A percentile compares a stretch with the other conserved stretches of the same genome.
Evolutionary conservation across 2,888 invertebrate genomes (phyloP).

Genomic region (Hofmannophila pseudospretella): DNA sequence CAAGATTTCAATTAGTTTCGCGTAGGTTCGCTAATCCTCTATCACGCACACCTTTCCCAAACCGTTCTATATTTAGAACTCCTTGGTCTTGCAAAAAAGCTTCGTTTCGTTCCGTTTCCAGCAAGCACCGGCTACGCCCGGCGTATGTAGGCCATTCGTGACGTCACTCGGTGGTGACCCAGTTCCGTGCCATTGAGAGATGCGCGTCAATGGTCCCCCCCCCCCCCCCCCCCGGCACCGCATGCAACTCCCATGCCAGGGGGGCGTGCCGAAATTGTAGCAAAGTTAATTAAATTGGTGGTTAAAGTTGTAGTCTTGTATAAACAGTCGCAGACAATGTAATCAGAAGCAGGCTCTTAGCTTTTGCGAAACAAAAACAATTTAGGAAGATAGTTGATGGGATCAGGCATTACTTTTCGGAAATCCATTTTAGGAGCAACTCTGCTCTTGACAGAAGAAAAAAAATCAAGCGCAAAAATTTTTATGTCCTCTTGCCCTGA

Average conservation of each 20-base stretch:
- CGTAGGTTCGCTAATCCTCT: conserved; percentile 1
- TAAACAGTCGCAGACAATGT: too few species aligned
- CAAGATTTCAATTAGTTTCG: background rate
- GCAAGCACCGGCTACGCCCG: conserved; percentile 49
- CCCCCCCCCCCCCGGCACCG: conserved; percentile 17
- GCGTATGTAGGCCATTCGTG: conserved; percentile 68
- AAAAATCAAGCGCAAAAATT: too few species aligned
- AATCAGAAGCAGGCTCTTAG: too few species aligned
- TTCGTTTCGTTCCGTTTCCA: conserved; percentile 34
- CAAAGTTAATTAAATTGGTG: conserved; percentile 9
- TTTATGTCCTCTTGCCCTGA: too few species aligned
- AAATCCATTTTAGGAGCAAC: too few species aligned
- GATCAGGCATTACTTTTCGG: too few species aligned
- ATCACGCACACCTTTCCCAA: conserved; percentile 19
- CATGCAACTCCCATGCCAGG: conserved; percentile 28
- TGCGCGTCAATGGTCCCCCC: conserved; percentile 72
- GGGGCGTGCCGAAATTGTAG: conserved; percentile 23
- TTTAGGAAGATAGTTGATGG: too few species aligned
- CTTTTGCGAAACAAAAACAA: too few species aligned
- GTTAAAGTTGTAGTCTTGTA: too few species aligned
- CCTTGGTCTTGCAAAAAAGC: conserved; percentile 54
- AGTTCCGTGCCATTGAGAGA: conserved; percentile 71
- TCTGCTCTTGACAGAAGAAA: too few species aligned
- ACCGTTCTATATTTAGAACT: conserved; percentile 51
- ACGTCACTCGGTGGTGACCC: conserved; percentile 69